Evolutionary conservation across 2,113 vertebrate genomes (phyloP), one percentile per base, ranked within the genome.

Genomic region (Tetraodon nigroviridis): DNA sequence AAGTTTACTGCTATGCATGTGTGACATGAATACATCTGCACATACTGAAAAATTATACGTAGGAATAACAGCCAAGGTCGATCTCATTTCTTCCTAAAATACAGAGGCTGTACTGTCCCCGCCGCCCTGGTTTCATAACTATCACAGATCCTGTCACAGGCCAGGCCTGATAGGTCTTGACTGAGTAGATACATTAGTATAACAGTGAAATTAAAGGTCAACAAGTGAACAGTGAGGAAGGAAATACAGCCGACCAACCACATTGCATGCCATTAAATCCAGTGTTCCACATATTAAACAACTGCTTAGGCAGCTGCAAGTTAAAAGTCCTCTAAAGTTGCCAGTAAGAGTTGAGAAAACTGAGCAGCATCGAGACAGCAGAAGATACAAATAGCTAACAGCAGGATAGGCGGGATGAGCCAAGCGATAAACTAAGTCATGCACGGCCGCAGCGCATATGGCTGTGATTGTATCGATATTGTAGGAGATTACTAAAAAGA

Each of bases 1-100:
- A 88, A 86, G 71, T 87, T 84, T 75, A 81, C 55, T 52, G 70
- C 71, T 65, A 72, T 66, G 68, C 41, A 48, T 67, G 69, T 68
- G 64, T 63, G 66, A 68, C 62, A 67, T 47, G 20, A 68, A 63
- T 72, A 68, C 71, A 37, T 37, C 40, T 44, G 11, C 32, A 12
- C 32, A 37, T 37, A 37, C 32, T 37, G 32, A 11, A 37, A 37
- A 37, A 37, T 10, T 37, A 37, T 51, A 76, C 20, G 52, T 41
- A 22, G 63, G 69, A 81, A 72, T 76, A 71, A 66, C 67, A 83
- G 67, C 24, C 7, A 6, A 82, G 64, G 71, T 79, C 68, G 62
- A 63, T 73, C 46, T 57, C 32, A 80, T 76, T 64, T 50, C 60
- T 59, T 32, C 14, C 22, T 10, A 0, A 73, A 71, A 67, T 62